These are phyloP conservation scores for Pseudococcus longispinus DNA, from an alignment of 2,888 invertebrate species.

Conservation along the genomic window DNA sequence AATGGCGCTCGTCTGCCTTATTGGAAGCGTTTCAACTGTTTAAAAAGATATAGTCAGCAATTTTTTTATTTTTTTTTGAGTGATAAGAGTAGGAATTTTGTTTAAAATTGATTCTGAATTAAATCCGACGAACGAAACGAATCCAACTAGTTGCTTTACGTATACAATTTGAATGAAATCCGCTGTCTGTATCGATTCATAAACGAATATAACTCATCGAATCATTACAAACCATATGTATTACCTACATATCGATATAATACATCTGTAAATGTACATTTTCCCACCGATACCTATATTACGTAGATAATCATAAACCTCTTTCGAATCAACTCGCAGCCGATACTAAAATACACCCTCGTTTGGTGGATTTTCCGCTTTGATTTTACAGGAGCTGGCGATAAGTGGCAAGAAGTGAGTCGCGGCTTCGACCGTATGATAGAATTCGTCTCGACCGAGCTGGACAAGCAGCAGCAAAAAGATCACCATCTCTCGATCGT, in stretches of 20 bases:
- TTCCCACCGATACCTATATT: not conserved
- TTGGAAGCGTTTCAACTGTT: too few relatives aligned
- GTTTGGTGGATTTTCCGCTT: not conserved
- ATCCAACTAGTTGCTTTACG: too few relatives aligned
- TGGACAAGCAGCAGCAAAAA: conserved; percentile 76
- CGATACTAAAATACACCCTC: not conserved
- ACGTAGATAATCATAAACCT: not conserved
- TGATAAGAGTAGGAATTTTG: too few relatives aligned
- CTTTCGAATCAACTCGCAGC: not conserved
- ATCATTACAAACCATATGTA: not conserved
- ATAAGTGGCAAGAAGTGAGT: conserved; percentile 92
- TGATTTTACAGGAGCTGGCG: conserved; percentile 62
- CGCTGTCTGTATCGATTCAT: too few relatives aligned
- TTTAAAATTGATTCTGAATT: too few relatives aligned
- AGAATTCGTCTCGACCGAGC: conserved; percentile 89
- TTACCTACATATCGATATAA: not conserved
- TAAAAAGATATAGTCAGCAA: too few relatives aligned
- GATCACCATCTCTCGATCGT: not conserved
- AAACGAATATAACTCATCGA: not conserved
- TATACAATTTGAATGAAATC: too few relatives aligned
- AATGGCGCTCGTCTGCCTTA: too few relatives aligned
- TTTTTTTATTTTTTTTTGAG: too few relatives aligned
- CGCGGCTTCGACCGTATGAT: conserved; percentile 93
- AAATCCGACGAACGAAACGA: too few relatives aligned
- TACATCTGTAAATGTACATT: not conserved